These are phyloP conservation scores for Campaea margaritaria DNA, from an alignment of 2,888 invertebrate species.

Conservation along the genomic window DNA sequence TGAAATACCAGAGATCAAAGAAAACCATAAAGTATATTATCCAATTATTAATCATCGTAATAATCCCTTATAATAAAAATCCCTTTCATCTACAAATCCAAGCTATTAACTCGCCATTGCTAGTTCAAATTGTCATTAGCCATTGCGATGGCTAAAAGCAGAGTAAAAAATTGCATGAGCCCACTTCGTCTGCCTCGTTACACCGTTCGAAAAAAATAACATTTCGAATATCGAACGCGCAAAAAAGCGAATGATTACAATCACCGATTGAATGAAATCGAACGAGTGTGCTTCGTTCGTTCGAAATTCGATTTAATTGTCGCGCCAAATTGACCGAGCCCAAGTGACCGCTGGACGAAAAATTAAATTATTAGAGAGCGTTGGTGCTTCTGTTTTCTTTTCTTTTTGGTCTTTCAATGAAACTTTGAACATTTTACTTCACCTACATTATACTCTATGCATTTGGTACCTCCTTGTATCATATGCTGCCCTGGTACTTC, in stretches of 20 bases:
- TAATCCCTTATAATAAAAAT: no score
- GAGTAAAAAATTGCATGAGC: slow-evolving; percentile 16
- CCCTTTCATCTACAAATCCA: background rate
- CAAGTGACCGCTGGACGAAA: slow-evolving; percentile 43
- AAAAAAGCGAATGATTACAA: slow-evolving; percentile 47
- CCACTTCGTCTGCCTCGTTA: slow-evolving; percentile 39
- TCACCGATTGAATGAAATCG: slow-evolving; percentile 48
- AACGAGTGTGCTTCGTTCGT: slow-evolving; percentile 47
- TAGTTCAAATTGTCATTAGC: slow-evolving; percentile 14
- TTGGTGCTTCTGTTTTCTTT: background rate
- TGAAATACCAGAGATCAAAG: no score
- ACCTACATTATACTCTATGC: no score
- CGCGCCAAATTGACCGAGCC: slow-evolving; percentile 40
- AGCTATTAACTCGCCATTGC: background rate
- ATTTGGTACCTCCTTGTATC: no score
- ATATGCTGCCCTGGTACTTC: no score
- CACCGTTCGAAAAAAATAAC: slow-evolving; percentile 39
- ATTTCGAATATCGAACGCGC: slow-evolving; percentile 28
- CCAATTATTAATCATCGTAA: no score
- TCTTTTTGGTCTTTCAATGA: background rate
- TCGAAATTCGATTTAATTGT: slow-evolving; percentile 49
- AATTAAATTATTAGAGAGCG: slow-evolving; percentile 36
- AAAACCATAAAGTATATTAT: no score
- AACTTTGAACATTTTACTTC: no score
- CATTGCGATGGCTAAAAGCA: slow-evolving; percentile 11